These are phyloP conservation scores for Chaetophractus vellerosus DNA, from an alignment of 2,797 vertebrate species.

Conservation along the genomic window DNA sequence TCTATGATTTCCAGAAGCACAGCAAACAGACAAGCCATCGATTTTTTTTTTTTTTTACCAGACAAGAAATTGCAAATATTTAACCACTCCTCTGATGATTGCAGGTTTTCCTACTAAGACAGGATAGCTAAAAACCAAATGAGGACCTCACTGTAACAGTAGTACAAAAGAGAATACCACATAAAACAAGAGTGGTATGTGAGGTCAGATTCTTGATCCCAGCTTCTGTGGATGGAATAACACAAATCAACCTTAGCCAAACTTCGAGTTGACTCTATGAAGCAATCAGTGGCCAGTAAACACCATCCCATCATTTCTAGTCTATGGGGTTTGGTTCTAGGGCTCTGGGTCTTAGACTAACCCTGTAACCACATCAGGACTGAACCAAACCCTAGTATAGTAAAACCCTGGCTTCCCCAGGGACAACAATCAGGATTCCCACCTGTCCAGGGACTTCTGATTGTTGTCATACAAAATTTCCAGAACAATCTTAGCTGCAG, in stretches of 20 bases:
- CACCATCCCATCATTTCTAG: background rate
- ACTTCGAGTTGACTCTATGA: background rate
- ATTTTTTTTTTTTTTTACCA: slow-evolving; percentile 25
- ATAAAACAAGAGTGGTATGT: background rate
- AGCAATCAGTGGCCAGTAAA: background rate
- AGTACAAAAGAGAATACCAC: background rate
- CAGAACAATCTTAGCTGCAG: background rate
- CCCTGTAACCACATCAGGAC: background rate
- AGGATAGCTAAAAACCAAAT: background rate
- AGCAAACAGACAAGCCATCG: background rate
- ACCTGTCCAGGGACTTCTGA: background rate
- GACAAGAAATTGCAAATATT: background rate
- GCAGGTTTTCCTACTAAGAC: background rate
- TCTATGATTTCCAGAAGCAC: slow-evolving; percentile 19
- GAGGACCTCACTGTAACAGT: background rate
- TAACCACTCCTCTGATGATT: background rate
- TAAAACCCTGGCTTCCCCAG: background rate
- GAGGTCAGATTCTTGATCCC: slow-evolving; percentile 3
- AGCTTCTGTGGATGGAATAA: background rate
- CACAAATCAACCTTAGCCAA: background rate
- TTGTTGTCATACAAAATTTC: background rate
- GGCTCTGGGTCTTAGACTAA: background rate
- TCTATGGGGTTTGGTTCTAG: background rate
- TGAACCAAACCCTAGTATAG: background rate
- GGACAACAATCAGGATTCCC: background rate